These are phyloP conservation scores for Drosophila grimshawi DNA, from an alignment of 1,140 invertebrate genomes.

Conservation along the genomic window DNA sequence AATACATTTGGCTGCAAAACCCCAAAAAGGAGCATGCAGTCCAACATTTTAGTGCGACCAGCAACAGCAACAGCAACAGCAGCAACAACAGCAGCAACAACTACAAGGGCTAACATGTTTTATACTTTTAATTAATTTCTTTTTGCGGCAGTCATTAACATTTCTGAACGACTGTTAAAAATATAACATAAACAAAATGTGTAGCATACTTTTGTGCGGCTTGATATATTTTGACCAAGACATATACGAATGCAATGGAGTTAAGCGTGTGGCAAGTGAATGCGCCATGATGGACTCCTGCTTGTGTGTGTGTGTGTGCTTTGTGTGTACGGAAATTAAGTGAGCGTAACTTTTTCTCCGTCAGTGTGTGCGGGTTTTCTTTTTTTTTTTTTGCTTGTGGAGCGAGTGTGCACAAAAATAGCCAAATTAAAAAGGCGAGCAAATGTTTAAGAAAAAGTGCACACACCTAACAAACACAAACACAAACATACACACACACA, in stretches of 20 bases:
- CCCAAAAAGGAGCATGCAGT: slow-evolving; percentile 41
- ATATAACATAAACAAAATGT: slow-evolving; percentile 27
- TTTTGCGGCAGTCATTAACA: slow-evolving; percentile 37
- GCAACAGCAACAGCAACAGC: not conserved
- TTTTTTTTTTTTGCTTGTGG: slow-evolving; percentile 34
- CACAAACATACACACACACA: slow-evolving; percentile 1
- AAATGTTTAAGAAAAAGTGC: slow-evolving; percentile 53
- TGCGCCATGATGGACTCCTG: slow-evolving; percentile 20
- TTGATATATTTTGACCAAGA: slow-evolving; percentile 62
- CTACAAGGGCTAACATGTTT: slow-evolving; percentile 32
- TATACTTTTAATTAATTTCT: slow-evolving; percentile 50
- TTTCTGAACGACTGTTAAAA: slow-evolving; percentile 32
- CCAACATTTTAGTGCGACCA: slow-evolving; percentile 4
- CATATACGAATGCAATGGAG: slow-evolving; percentile 25
- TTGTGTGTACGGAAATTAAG: slow-evolving; percentile 46
- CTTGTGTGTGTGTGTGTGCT: slow-evolving; percentile 1
- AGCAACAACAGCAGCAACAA: slow-evolving; percentile 5
- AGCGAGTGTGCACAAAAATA: slow-evolving; percentile 50
- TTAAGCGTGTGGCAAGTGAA: slow-evolving; percentile 10
- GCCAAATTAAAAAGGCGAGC: slow-evolving; percentile 53
- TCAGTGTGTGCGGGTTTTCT: slow-evolving; percentile 8
- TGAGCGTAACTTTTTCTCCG: slow-evolving; percentile 25
- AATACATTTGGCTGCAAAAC: slow-evolving; percentile 37
- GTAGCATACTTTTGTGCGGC: slow-evolving; percentile 60
- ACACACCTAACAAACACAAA: slow-evolving; percentile 12